Percentiles rank a stretch among this genome's conserved stretches.
phyloP scores from a whole-genome alignment of 2,113 vertebrate species.

The Corapipo altera region DNA sequence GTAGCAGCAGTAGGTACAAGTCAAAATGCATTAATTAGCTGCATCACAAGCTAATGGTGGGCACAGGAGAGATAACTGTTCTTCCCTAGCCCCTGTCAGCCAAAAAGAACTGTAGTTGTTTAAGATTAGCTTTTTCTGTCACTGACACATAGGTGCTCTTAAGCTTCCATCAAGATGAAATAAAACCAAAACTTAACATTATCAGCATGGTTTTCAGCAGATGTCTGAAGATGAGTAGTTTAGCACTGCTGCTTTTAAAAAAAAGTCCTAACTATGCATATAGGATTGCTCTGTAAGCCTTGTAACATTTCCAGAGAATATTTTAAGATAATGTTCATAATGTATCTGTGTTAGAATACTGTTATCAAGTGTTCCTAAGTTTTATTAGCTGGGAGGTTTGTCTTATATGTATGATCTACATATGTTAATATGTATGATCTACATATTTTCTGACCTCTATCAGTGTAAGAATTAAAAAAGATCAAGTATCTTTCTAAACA shows the following conservation, averaged over 20 bases:
- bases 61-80: background rate
- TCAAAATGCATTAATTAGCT: background rate
- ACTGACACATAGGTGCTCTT: background rate
- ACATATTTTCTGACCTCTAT: background rate
- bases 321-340: background rate
- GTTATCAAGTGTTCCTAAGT: background rate
- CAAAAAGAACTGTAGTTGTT: background rate
- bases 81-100: background rate
- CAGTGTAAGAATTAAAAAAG: background rate
- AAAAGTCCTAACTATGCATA: background rate
- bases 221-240: background rate
- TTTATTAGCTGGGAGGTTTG: background rate
- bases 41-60: background rate
- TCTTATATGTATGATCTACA: background rate
- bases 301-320: background rate
- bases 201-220: fast-evolving
- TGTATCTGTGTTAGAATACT: background rate
- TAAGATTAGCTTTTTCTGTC: background rate
- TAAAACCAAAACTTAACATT: background rate
- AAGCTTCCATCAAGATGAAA: background rate
- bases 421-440: background rate
- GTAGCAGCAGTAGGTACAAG: background rate
- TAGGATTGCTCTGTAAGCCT: background rate
- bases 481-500: background rate
- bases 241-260: background rate